Conservation (phyloP, 2,113 vertebrate species). For the Emydura subglobosa region DNA sequence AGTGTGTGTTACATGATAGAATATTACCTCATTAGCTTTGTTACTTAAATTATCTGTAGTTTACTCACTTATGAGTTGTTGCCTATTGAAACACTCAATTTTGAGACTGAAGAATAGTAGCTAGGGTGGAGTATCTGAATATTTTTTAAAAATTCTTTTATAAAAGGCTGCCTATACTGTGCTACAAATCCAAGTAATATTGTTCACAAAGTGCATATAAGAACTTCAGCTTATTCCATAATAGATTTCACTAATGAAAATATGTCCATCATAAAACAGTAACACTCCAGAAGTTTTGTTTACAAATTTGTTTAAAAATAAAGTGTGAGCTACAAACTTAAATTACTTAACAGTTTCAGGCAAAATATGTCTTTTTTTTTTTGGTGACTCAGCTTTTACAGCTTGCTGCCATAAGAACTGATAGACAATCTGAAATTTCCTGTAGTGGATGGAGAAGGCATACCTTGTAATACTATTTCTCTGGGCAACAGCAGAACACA, state of each 20-base stretch:
- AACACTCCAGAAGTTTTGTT: not conserved
- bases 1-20: not conserved
- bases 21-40: not conserved
- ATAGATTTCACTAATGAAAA: not conserved
- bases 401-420: not conserved
- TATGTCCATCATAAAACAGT: not conserved
- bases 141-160: not conserved
- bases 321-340: not conserved
- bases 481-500: not conserved
- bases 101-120: not conserved
- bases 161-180: not conserved
- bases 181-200: not conserved
- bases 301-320: not conserved
- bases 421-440: not conserved
- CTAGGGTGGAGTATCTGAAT: not conserved
- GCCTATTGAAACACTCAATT: not conserved
- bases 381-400: not conserved
- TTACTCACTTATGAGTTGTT: not conserved
- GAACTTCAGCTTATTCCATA: not conserved
- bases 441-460: not conserved
- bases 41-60: not conserved
- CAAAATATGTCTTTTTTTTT: not conserved
- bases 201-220: not conserved
- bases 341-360: not conserved
- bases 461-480: not conserved